A percentile compares a stretch with the other conserved stretches of the same genome.
phyloP scores from a whole-genome alignment of 2,888 invertebrate species.

The Cyaniris semiargus region DNA sequence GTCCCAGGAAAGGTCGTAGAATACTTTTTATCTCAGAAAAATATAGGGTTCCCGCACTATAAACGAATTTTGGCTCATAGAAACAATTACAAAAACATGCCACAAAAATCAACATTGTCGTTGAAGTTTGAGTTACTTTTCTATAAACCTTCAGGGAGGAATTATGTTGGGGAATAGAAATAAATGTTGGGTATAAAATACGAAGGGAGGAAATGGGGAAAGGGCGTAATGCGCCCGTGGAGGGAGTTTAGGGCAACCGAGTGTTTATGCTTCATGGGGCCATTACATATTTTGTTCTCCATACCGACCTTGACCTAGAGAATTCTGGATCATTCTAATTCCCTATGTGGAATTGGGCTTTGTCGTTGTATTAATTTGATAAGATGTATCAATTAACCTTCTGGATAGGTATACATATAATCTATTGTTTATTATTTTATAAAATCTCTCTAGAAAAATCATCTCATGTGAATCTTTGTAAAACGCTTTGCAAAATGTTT shows the following conservation, averaged over 20 bases:
- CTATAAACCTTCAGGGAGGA: constrained; percentile 11
- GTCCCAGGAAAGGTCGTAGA: too few species aligned
- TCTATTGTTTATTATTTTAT: too few species aligned
- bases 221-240: constrained; percentile 1
- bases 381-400: not conserved
- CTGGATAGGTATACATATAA: too few species aligned
- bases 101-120: constrained; percentile 6
- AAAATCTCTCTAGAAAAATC: too few species aligned
- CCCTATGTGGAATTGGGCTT: not conserved
- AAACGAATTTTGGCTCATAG: too few species aligned
- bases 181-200: constrained; percentile 17
- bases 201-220: constrained; percentile 15
- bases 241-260: constrained; percentile 6
- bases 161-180: constrained; percentile 21
- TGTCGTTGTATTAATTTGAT: not conserved
- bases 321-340: not conserved
- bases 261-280: not conserved
- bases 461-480: too few species aligned
- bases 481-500: too few species aligned
- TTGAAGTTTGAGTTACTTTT: constrained; percentile 6
- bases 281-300: constrained; percentile 1
- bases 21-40: too few species aligned
- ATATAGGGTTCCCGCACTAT: too few species aligned
- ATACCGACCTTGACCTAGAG: not conserved
- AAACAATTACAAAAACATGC: too few species aligned